Percentiles rank a stretch among this genome's conserved stretches.
Conservation (phyloP, 2,113 vertebrate species). For the Aphyosemion australe region DNA sequence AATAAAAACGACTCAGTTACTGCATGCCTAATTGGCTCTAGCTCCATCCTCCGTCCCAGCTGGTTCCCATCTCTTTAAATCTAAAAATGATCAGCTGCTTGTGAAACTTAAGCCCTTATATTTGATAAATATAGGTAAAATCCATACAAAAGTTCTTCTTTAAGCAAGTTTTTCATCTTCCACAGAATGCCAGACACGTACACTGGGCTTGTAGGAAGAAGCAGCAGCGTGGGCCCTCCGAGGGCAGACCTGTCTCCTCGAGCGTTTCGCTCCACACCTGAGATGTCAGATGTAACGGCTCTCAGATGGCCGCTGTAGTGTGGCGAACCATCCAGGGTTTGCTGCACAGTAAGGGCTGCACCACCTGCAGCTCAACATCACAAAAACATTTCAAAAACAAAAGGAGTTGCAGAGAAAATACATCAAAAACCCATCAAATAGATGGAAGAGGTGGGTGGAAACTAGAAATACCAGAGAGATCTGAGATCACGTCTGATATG, state of each 20-base stretch:
- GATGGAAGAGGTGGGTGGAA: background rate
- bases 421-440: background rate
- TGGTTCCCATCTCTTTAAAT: background rate
- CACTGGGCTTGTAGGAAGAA: background rate
- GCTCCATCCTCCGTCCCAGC: background rate
- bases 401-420: constrained; percentile 1
- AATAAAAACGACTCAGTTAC: background rate
- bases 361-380: constrained; percentile 23
- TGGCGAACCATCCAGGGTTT: constrained; percentile 9
- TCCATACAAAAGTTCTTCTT: background rate
- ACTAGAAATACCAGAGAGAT: constrained; percentile 2
- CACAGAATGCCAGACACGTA: background rate
- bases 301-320: constrained; percentile 14
- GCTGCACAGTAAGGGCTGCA: constrained; percentile 3
- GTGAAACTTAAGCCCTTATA: too few relatives aligned
- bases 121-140: background rate
- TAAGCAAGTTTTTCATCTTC: constrained; percentile 3
- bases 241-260: constrained; percentile 9
- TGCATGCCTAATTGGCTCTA: background rate
- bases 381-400: background rate
- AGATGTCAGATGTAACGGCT: constrained; percentile 16
- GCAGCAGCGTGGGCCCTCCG: constrained; percentile 2
- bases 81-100: background rate
- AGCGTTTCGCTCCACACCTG: constrained; percentile 16
- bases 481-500: background rate